Evolutionary conservation across 53 echinoderm and acorn worm species (phyloP), one percentile per base, ranked within the genome.

Genomic region (Actinopyga echinites): DNA sequence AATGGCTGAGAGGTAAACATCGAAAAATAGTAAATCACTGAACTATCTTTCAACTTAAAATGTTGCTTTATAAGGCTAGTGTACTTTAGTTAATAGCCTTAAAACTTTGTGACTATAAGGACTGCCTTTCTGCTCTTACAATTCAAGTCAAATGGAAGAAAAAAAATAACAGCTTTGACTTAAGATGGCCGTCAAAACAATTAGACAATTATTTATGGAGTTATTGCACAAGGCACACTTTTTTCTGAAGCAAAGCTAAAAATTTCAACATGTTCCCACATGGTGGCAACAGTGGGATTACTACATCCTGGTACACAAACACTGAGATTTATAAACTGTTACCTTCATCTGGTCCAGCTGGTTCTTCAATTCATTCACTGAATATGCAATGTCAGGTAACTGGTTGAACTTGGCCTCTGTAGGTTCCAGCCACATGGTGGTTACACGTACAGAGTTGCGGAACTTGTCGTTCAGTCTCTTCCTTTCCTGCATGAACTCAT

Each of bases 281-380:
- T 15, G 49, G 49, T 49, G 15, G 13, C 13, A 49, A 17, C 17
- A 15, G 49, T 49, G 49, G 49, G 15, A 49, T 49, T 49, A 17
- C 49, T 49, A 13, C 13, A 17, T 2, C 7, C 7, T 49, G 17
- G 0, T 3, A 49, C 49, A 1, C 2, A 49, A 17, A 6, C 37
- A 37, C 12, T 1, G 17, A 15, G 17, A 49, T 49, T 10, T 49
- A 17, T 49, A 49, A 13, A 49, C 17, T 15, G 17, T 23, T 61
- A 95, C 95, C 93, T 94, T 93, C 96, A 93, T 91, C 58, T 96
- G 93, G 55, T 96, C 96, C 57, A 92, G 85, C 62, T 96, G 96
- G 62, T 88, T 85, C 60, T 92, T 84, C 68, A 96, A 90, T 26
- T 83, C 64, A 61, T 83, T 79, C 43, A 96, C 87, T 17, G 82